Conservation (phyloP, 2,888 invertebrate species). For the Phasia obesa region DNA sequence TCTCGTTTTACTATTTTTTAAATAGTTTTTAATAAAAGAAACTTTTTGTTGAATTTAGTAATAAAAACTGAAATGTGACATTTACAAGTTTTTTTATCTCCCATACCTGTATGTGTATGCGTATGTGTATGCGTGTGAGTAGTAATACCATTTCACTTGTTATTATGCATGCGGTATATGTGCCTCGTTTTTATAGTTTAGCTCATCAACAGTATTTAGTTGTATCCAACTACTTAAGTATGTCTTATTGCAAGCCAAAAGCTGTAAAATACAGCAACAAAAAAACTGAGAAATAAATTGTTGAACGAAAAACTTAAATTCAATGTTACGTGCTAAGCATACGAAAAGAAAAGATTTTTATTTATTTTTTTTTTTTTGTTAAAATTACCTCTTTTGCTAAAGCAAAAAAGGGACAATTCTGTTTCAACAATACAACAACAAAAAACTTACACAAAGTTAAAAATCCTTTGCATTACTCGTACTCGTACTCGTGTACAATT, state of each 20-base stretch:
- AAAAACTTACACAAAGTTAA: neutral
- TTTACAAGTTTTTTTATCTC: conserved; percentile 22
- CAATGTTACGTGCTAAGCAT: conserved; percentile 60
- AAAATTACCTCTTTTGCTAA: neutral
- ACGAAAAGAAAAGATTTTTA: neutral
- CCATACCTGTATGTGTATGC: neutral
- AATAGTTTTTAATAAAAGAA: neutral
- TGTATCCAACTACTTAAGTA: conserved; percentile 43
- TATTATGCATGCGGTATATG: conserved; percentile 46
- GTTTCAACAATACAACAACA: neutral
- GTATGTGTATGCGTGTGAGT: neutral
- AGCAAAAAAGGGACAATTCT: neutral
- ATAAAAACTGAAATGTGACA: conserved; percentile 47
- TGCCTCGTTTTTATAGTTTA: conserved; percentile 37
- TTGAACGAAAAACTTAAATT: conserved; percentile 34
- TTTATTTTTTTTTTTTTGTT: neutral
- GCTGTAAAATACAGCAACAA: conserved; percentile 1
- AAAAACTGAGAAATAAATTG: conserved; percentile 13
- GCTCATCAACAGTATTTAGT: conserved; percentile 64
- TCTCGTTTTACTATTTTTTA: neutral
- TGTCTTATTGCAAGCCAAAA: conserved; percentile 30
- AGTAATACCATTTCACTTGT: conserved; percentile 5
- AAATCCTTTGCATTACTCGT: conserved; percentile 8
- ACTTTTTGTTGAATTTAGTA: conserved; percentile 15
- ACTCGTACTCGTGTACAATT: too few relatives aligned